A percentile compares a stretch with the other conserved stretches of the same genome.
Conservation (phyloP, 2,113 vertebrate genomes). For the Callionymus lyra region DNA sequence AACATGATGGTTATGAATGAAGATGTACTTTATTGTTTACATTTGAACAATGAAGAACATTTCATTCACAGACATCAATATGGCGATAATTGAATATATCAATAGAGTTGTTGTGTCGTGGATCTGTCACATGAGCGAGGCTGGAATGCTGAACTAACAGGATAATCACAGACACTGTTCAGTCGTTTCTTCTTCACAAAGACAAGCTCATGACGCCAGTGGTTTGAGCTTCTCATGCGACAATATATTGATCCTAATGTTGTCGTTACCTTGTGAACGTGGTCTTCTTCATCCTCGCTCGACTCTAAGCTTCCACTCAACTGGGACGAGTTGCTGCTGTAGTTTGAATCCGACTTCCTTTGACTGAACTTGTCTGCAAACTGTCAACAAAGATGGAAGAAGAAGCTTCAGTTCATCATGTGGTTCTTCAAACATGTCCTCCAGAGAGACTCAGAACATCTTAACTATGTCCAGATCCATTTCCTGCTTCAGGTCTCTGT, state of each 20-base stretch:
- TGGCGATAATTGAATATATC: no score
- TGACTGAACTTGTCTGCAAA: conserved; percentile 70
- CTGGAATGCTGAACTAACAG: conserved; percentile 27
- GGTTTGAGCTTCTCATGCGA: no score
- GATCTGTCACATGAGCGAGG: conserved; percentile 1
- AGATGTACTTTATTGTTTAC: no score
- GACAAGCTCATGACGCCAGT: no score
- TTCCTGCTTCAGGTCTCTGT: conserved; percentile 82
- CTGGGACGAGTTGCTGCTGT: conserved; percentile 85
- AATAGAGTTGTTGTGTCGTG: no score
- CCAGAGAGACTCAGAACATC: not conserved
- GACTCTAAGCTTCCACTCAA: conserved; percentile 78
- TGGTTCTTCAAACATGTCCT: not conserved
- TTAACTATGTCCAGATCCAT: conserved; percentile 72
- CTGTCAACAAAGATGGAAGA: conserved; percentile 43
- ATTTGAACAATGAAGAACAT: no score
- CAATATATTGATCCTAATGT: no score
- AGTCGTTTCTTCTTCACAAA: no score
- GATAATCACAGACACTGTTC: conserved; percentile 20
- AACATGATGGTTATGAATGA: no score
- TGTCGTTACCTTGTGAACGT: conserved; percentile 69
- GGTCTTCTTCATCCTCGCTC: conserved; percentile 72
- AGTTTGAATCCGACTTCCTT: conserved; percentile 79
- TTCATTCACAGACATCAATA: no score
- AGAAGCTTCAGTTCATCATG: not conserved